Conservation (phyloP, 1,140 invertebrate species). For the Pseudomyrmex pallidus region DNA sequence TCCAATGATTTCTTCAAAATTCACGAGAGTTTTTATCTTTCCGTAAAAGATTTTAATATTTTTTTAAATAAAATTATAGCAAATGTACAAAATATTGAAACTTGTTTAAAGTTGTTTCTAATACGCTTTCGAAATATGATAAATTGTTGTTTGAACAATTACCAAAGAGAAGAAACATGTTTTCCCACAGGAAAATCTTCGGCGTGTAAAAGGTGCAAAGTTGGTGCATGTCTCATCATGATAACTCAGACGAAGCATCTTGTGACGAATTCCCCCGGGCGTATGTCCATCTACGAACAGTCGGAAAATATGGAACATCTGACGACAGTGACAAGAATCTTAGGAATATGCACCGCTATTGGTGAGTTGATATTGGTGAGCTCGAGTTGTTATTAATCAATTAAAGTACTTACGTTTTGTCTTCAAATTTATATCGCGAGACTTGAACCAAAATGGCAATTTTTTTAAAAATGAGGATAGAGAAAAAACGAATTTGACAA, state of each 20-base stretch:
- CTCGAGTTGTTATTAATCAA: constrained; percentile 30
- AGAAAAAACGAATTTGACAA: background rate
- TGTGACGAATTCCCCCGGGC: constrained; percentile 21
- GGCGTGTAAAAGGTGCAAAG: constrained; percentile 8
- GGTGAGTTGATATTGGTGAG: constrained; percentile 67
- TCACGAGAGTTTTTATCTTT: too few species aligned
- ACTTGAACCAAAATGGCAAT: background rate
- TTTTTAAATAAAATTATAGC: too few species aligned
- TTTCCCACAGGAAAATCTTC: background rate
- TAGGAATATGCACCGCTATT: constrained; percentile 75
- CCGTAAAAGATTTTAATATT: too few species aligned
- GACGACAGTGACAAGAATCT: constrained; percentile 72
- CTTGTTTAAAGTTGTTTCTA: background rate
- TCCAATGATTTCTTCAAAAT: too few species aligned
- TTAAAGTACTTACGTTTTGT: too few species aligned
- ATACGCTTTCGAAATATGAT: background rate
- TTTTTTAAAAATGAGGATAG: background rate
- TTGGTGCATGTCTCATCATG: constrained; percentile 38
- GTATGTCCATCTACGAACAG: constrained; percentile 64
- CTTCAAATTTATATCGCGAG: background rate
- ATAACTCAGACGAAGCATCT: constrained; percentile 64
- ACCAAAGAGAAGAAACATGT: background rate
- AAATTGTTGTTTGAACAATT: background rate
- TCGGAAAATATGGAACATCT: constrained; percentile 62
- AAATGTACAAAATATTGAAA: too few species aligned